These are phyloP conservation scores for Strigamia crassipes DNA, from an alignment of 2,888 invertebrate species.

Conservation along the genomic window DNA sequence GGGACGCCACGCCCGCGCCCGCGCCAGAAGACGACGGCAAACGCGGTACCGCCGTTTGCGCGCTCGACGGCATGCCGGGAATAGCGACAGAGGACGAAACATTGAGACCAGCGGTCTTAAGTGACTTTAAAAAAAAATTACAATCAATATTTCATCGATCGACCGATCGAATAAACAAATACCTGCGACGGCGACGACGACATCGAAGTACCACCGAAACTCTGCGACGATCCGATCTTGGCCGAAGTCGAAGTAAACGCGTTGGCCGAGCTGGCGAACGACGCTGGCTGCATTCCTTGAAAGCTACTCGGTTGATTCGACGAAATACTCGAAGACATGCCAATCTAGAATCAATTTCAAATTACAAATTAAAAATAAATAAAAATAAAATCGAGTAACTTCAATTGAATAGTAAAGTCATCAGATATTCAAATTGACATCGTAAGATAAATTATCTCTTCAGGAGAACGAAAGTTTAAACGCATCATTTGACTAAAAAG, in stretches of 20 bases:
- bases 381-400: too few relatives aligned
- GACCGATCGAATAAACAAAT: neutral
- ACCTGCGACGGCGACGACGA: conserved; percentile 13
- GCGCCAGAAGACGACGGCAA: neutral
- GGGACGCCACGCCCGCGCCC: conserved; percentile 49
- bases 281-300: neutral
- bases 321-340: conserved; percentile 1
- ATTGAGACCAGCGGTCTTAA: neutral
- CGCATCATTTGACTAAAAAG: conserved; percentile 47
- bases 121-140: neutral
- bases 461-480: conserved; percentile 16
- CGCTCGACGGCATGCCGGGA: conserved; percentile 40
- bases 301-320: conserved; percentile 12
- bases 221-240: neutral
- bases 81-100: conserved; percentile 19
- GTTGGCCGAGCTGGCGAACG: neutral
- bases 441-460: neutral
- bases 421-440: neutral
- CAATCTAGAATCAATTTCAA: neutral
- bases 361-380: too few relatives aligned
- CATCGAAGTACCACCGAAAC: neutral
- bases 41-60: conserved; percentile 56
- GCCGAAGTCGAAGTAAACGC: conserved; percentile 7
- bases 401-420: neutral
- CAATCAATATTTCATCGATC: neutral